Evolutionary conservation across 2,888 invertebrate species (phyloP).

Genomic region (Aleiodes testaceus): DNA sequence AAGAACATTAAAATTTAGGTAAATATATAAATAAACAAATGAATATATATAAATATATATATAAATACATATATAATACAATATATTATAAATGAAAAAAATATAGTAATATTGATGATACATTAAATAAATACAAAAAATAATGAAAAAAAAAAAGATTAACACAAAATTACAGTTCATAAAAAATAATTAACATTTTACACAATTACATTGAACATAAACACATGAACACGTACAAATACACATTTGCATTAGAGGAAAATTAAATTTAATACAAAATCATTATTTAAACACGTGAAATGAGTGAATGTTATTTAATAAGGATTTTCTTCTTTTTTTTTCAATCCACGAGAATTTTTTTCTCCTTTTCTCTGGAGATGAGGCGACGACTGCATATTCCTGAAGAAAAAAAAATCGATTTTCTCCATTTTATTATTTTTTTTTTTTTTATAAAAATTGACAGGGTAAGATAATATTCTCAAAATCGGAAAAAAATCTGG

Average conservation of each 20-base stretch:
- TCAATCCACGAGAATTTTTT: too few relatives aligned
- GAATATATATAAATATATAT: conserved; percentile 58
- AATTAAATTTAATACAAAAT: too few relatives aligned
- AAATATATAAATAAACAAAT: conserved; percentile 60
- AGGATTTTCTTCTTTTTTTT: too few relatives aligned
- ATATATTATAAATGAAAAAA: conserved; percentile 52
- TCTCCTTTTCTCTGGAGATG: too few relatives aligned
- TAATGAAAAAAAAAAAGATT: conserved; percentile 31
- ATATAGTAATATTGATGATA: conserved; percentile 64
- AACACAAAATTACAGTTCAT: conserved; percentile 38
- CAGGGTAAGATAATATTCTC: background rate
- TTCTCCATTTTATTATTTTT: background rate
- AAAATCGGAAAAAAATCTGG: background rate
- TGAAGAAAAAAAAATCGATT: background rate
- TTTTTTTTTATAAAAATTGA: background rate
- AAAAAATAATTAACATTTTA: conserved; percentile 40
- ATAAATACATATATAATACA: conserved; percentile 46
- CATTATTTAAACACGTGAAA: too few relatives aligned
- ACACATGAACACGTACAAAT: conserved; percentile 39
- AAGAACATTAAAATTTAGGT: conserved; percentile 70
- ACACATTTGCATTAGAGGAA: background rate
- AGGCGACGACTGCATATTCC: too few relatives aligned
- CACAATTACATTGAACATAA: conserved; percentile 51
- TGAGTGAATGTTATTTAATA: too few relatives aligned
- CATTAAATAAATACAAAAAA: conserved; percentile 43